Evolutionary conservation across 1,140 invertebrate species (phyloP).

Genomic region (Drosophila kepulauana): DNA sequence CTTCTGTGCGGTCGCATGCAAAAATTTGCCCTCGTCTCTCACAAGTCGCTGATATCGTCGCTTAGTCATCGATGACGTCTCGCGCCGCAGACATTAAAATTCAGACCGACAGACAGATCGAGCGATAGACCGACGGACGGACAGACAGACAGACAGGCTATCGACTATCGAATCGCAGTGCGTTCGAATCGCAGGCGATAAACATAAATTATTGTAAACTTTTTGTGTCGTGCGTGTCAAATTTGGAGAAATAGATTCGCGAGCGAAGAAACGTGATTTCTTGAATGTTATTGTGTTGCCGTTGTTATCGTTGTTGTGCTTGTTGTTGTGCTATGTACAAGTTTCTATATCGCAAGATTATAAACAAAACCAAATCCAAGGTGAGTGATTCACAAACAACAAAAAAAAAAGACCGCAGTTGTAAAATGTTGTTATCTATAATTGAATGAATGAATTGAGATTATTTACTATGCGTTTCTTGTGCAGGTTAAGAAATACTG

Average conservation of each 20-base stretch:
- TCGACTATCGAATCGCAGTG: conserved; percentile 4
- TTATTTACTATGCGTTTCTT: conserved; percentile 20
- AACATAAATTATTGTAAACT: conserved; percentile 37
- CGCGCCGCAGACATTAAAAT: conserved; percentile 36
- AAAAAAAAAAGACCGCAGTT: not conserved
- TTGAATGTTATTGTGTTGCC: conserved; percentile 28
- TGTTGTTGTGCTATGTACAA: conserved; percentile 58
- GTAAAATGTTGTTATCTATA: not conserved
- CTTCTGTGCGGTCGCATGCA: conserved; percentile 49
- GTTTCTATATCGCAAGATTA: conserved; percentile 57
- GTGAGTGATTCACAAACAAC: conserved; percentile 51
- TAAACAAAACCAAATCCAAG: conserved; percentile 62
- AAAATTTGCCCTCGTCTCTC: conserved; percentile 36
- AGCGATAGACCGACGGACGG: conserved; percentile 8
- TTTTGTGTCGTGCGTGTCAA: conserved; percentile 22
- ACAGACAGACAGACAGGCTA: conserved; percentile 3
- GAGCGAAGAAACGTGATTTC: conserved; percentile 31
- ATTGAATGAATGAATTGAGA: conserved; percentile 25
- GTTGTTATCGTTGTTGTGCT: conserved; percentile 24
- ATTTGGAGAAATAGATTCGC: conserved; percentile 3
- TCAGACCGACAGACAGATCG: conserved; percentile 11
- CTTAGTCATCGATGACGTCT: conserved; percentile 76
- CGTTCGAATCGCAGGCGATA: conserved; percentile 36
- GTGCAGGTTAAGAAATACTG: conserved; percentile 38
- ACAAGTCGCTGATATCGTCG: conserved; percentile 28